Evolutionary conservation across 2,797 vertebrate genomes (phyloP).

Genomic region (Dicrostonyx torquatus): DNA sequence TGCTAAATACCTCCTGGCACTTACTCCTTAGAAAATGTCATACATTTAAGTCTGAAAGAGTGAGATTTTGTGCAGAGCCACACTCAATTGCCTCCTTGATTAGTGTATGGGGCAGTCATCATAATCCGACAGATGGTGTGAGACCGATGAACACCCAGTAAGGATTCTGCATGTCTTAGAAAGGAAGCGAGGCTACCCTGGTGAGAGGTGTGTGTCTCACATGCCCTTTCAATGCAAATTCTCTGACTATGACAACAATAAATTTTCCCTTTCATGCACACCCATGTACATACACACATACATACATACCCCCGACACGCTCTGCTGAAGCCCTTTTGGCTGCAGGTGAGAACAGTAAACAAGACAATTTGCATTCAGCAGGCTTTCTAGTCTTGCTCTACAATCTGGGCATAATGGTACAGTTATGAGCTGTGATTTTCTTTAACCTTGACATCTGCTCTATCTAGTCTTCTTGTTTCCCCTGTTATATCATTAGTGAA

Average conservation of each 20-base stretch:
- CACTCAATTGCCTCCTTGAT: neutral
- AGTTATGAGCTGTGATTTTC: neutral
- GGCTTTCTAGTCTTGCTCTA: neutral
- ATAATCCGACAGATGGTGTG: neutral
- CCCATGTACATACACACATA: neutral
- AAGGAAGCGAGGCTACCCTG: neutral
- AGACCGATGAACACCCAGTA: too few relatives aligned
- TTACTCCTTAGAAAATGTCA: neutral
- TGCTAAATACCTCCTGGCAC: neutral
- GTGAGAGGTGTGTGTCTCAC: neutral
- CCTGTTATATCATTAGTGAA: neutral
- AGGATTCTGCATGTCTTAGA: neutral
- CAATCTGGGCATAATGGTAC: too few relatives aligned
- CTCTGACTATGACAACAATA: neutral
- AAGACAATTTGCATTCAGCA: neutral
- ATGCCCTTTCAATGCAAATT: neutral
- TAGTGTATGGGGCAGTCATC: neutral
- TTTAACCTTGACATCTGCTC: neutral
- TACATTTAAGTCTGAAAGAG: neutral
- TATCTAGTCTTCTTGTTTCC: neutral
- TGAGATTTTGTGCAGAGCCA: neutral
- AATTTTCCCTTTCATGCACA: neutral
- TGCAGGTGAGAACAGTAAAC: neutral
- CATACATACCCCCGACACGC: too few relatives aligned
- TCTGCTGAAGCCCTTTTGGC: neutral